Percentiles rank a stretch among this genome's conserved stretches.
Evolutionary conservation across 2,113 vertebrate genomes (phyloP).

Genomic region (Suricata suricatta): DNA sequence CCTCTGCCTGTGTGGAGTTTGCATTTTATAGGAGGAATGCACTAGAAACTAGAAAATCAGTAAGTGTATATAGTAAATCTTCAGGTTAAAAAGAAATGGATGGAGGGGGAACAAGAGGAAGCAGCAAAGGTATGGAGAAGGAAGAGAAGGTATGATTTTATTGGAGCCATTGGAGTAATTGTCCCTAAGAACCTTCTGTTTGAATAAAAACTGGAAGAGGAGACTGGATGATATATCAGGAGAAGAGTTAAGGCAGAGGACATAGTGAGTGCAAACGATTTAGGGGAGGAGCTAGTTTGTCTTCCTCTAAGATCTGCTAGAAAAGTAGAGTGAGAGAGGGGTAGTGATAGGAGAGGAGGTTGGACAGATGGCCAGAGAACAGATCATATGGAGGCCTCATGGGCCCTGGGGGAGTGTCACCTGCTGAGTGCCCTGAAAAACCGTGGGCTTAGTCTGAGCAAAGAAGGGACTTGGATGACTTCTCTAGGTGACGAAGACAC

Average conservation of each 20-base stretch:
- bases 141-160: background rate
- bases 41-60: background rate
- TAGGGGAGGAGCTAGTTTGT: background rate
- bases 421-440: background rate
- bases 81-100: background rate
- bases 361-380: background rate
- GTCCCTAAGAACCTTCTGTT: background rate
- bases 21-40: background rate
- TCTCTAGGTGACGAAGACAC: background rate
- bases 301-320: background rate
- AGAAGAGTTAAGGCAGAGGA: background rate
- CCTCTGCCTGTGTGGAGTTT: background rate
- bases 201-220: background rate
- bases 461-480: background rate
- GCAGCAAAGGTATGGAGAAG: background rate
- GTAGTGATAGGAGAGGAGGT: background rate
- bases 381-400: background rate
- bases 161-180: background rate
- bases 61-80: background rate
- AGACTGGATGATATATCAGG: background rate
- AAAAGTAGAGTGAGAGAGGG: background rate
- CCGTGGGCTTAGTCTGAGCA: background rate
- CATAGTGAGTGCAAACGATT: background rate
- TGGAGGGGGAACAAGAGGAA: background rate
- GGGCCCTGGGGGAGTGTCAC: rapidly evolving